A percentile compares a stretch with the other conserved stretches of the same genome.
phyloP scores from a whole-genome alignment of 2,888 invertebrate species.

The Cosmopolites sordidus region DNA sequence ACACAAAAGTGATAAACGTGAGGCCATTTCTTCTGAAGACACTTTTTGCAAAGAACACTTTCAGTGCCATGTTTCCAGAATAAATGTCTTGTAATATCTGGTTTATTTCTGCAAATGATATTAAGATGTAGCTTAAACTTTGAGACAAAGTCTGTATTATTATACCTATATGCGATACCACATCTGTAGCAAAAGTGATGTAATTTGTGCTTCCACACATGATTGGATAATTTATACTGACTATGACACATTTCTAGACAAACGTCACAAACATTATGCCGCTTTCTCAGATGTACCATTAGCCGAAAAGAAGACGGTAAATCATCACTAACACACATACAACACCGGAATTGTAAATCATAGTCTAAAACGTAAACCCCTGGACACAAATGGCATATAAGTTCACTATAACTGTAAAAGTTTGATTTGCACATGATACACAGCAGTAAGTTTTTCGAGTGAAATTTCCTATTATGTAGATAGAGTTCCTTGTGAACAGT shows the following conservation, averaged over 20 bases:
- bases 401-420: conserved; percentile 83
- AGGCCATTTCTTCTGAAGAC: conserved; percentile 87
- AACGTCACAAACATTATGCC: conserved; percentile 82
- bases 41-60: conserved; percentile 78
- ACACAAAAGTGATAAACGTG: conserved; percentile 88
- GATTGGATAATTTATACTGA: conserved; percentile 76
- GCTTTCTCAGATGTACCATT: conserved; percentile 82
- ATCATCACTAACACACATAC: conserved; percentile 71
- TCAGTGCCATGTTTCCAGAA: conserved; percentile 93
- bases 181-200: conserved; percentile 84
- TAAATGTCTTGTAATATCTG: conserved; percentile 82
- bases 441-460: conserved; percentile 74
- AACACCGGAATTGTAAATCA: conserved; percentile 74
- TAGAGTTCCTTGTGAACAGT: conserved; percentile 78
- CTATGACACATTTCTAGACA: conserved; percentile 78
- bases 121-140: neutral
- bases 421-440: conserved; percentile 86
- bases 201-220: conserved; percentile 87
- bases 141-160: neutral
- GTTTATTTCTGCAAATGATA: conserved; percentile 61
- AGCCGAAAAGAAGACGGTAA: conserved; percentile 82
- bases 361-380: conserved; percentile 63
- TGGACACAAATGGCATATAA: conserved; percentile 82
- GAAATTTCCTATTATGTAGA: conserved; percentile 81
- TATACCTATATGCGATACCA: conserved; percentile 67